Percentiles rank a stretch among this genome's conserved stretches.
Evolutionary conservation across 2,888 invertebrate genomes (phyloP).

Genomic region (Lithophane semibrunnea): DNA sequence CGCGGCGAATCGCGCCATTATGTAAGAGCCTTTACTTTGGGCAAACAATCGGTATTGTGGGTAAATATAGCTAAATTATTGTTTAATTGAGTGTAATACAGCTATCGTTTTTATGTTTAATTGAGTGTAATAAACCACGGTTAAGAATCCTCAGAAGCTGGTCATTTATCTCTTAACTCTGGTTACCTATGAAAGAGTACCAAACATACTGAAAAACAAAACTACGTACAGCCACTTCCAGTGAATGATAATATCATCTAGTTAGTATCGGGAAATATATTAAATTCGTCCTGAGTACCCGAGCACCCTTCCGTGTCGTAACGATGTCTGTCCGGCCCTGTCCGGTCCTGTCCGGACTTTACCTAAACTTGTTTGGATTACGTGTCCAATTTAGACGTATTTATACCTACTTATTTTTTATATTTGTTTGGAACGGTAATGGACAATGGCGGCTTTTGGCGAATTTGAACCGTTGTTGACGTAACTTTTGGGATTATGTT

Average conservation of each 20-base stretch:
- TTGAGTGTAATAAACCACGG: background rate
- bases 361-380: constrained; percentile 77
- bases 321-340: constrained; percentile 70
- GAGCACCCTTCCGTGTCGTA: constrained; percentile 73
- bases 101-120: background rate
- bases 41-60: too few relatives aligned
- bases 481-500: constrained; percentile 29
- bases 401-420: constrained; percentile 55
- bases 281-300: constrained; percentile 71
- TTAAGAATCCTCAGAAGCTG: background rate
- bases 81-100: background rate
- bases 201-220: background rate
- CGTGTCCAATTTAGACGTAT: constrained; percentile 66
- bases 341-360: constrained; percentile 63
- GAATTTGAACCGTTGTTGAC: constrained; percentile 25
- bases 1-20: too few relatives aligned
- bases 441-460: constrained; percentile 30
- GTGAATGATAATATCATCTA: constrained; percentile 54
- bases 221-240: constrained; percentile 61
- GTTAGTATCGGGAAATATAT: constrained; percentile 73
- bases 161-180: background rate
- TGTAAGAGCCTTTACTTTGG: too few relatives aligned
- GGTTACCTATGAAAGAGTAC: background rate
- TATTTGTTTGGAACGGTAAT: constrained; percentile 36
- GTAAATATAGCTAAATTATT: background rate